Base-by-base conservation (phyloP, 2,113 vertebrate species). In the Thunnus thynnus region DNA sequence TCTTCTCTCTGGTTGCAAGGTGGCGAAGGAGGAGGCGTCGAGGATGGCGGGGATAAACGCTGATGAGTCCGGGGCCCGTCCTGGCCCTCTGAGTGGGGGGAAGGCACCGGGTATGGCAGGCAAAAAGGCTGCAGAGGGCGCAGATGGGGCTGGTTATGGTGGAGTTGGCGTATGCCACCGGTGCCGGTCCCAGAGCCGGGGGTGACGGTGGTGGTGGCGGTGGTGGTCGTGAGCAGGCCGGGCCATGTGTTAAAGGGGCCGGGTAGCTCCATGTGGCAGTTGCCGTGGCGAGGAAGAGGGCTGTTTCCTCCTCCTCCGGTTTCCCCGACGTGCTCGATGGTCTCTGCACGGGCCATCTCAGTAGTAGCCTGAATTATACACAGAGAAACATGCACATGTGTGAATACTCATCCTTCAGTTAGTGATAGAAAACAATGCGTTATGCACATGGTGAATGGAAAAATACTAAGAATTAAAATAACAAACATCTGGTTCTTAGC, bases 331-430 rank as follows among this genome's bases (percentile, higher is more conserved):
- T 57, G 91, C 84, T 94, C 91, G 27, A 91, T 83, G 84, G 90
- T 94, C 82, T 94, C 93, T 65, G 94, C 91, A 17, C 93, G 92
- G 83, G 95, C 95, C 95, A 95, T 95, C 71, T 85, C 88, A 83
- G 67, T 48, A 30, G 75, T 62, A 56, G 46, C 51, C 93, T 94
- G 30, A 22, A 48, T 1, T 12, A 67, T 22, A 62, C 51, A 32
- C 0, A n/a, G 12, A 46, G 58, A 22, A 18, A 30, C 44, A 32
- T 5, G 18, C 8, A 30, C 36, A 22, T 3, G 9, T 3, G 9
- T 75, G 8, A 44, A 27, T 30, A 62, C 64, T 62, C 6, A 55
- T 13, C 17, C 6, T 25, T 20, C 14, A 2, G 4, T 13, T 3
- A 27, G 16, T 50, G 13, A 50, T 30, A 18, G 10, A 63, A 36